Conservation (phyloP, 1,140 invertebrate genomes). For the Ips typographus region DNA sequence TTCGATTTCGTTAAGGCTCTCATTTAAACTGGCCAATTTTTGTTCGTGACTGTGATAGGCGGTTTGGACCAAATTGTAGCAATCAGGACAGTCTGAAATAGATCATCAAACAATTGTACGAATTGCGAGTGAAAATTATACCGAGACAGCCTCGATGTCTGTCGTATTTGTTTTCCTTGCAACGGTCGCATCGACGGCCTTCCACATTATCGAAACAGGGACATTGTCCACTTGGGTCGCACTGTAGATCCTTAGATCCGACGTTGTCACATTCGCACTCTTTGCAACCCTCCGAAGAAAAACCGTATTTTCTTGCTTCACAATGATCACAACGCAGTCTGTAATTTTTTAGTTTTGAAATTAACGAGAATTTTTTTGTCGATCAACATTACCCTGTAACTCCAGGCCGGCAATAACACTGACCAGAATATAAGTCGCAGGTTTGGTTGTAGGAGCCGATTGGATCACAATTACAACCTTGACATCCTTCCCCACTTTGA, state of each 20-base stretch:
- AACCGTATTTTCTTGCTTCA: slow-evolving; percentile 83
- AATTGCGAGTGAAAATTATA: not conserved
- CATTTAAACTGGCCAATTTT: slow-evolving; percentile 63
- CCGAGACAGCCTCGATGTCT: slow-evolving; percentile 73
- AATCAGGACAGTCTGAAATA: slow-evolving; percentile 80
- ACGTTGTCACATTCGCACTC: slow-evolving; percentile 88
- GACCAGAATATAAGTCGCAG: slow-evolving; percentile 78
- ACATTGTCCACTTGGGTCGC: slow-evolving; percentile 81
- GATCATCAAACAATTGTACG: too few species aligned
- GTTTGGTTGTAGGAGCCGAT: slow-evolving; percentile 82
- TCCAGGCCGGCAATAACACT: slow-evolving; percentile 84
- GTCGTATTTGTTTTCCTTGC: slow-evolving; percentile 90
- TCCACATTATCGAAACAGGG: slow-evolving; percentile 90
- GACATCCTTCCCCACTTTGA: slow-evolving; percentile 79
- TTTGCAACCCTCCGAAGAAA: slow-evolving; percentile 81
- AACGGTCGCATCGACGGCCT: slow-evolving; percentile 84
- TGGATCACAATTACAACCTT: slow-evolving; percentile 81
- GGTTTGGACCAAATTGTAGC: slow-evolving; percentile 91
- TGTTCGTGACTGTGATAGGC: slow-evolving; percentile 78
- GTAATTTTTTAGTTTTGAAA: slow-evolving; percentile 1
- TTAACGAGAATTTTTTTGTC: not conserved
- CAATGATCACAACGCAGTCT: slow-evolving; percentile 81
- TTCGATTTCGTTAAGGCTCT: slow-evolving; percentile 50
- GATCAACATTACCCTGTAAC: slow-evolving; percentile 67
- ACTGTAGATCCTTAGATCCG: slow-evolving; percentile 83